Evolutionary conservation across 1,140 invertebrate genomes (phyloP).

Genomic region (Scaptomyza hsui): DNA sequence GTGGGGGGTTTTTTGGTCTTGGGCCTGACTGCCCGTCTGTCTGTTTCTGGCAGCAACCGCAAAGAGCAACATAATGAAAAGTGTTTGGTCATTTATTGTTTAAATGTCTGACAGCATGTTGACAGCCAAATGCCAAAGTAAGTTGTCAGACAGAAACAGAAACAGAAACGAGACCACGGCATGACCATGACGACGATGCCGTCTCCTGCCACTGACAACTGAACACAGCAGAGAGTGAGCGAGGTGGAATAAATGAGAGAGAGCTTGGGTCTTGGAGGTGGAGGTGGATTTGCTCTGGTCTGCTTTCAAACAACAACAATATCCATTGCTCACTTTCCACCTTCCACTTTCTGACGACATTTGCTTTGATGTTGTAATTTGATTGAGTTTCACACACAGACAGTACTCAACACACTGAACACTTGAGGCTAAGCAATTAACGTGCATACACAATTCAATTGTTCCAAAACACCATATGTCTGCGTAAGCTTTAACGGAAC

Average conservation of each 20-base stretch:
- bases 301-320: too few species aligned
- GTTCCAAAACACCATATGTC: too few species aligned
- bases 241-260: too few species aligned
- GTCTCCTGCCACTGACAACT: slow-evolving; percentile 32
- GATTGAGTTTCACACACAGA: slow-evolving; percentile 61
- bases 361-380: slow-evolving; percentile 75
- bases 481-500: too few species aligned
- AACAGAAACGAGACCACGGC: slow-evolving; percentile 41
- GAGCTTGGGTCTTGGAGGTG: slow-evolving; percentile 1
- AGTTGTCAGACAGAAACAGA: slow-evolving; percentile 67
- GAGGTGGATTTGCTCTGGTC: slow-evolving; percentile 7
- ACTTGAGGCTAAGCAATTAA: slow-evolving; percentile 13
- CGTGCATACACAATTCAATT: slow-evolving; percentile 6
- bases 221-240: background rate
- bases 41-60: slow-evolving; percentile 55
- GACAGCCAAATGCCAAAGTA: slow-evolving; percentile 82
- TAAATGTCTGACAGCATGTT: slow-evolving; percentile 80
- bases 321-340: slow-evolving; percentile 7
- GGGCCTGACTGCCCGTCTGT: slow-evolving; percentile 4
- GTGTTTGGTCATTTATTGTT: slow-evolving; percentile 82
- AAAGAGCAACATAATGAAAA: slow-evolving; percentile 82
- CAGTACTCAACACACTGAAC: background rate
- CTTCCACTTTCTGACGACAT: slow-evolving; percentile 59
- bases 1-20: slow-evolving; percentile 11
- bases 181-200: slow-evolving; percentile 42